These are phyloP conservation scores for Eleginops maclovinus DNA, from an alignment of 2,113 vertebrate species.

Conservation along the genomic window DNA sequence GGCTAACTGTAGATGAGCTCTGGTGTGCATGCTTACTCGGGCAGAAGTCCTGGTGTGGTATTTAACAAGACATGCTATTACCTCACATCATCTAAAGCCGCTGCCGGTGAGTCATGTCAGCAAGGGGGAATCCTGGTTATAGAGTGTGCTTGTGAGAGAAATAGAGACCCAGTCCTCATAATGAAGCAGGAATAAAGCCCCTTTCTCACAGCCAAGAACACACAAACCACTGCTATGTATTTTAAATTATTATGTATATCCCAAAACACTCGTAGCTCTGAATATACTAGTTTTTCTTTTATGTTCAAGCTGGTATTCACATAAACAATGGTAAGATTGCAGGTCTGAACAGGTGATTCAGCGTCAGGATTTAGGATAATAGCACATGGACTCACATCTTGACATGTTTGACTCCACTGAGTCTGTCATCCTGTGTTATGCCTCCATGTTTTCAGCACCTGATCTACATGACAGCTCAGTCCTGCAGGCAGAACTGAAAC, in stretches of 20 bases:
- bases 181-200: not conserved
- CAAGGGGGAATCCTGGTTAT: conserved; percentile 38
- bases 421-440: conserved; percentile 79
- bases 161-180: not conserved
- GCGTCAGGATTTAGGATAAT: not conserved
- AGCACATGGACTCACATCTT: not conserved
- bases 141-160: conserved; percentile 23
- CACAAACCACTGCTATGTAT: not conserved
- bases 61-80: conserved; percentile 48
- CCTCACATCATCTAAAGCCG: conserved; percentile 45
- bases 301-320: not conserved
- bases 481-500: conserved; percentile 58
- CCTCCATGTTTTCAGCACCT: conserved; percentile 60
- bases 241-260: not conserved
- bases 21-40: conserved; percentile 49
- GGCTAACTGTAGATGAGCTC: conserved; percentile 5
- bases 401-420: conserved; percentile 20
- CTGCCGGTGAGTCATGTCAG: conserved; percentile 54
- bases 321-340: not conserved
- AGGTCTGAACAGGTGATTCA: not conserved
- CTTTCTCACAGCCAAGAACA: not conserved
- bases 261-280: not conserved
- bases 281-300: not conserved
- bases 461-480: conserved; percentile 81
- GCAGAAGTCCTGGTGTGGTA: conserved; percentile 63